phyloP scores from a whole-genome alignment of 1,140 invertebrate species.

The Zaprionus africanus region DNA sequence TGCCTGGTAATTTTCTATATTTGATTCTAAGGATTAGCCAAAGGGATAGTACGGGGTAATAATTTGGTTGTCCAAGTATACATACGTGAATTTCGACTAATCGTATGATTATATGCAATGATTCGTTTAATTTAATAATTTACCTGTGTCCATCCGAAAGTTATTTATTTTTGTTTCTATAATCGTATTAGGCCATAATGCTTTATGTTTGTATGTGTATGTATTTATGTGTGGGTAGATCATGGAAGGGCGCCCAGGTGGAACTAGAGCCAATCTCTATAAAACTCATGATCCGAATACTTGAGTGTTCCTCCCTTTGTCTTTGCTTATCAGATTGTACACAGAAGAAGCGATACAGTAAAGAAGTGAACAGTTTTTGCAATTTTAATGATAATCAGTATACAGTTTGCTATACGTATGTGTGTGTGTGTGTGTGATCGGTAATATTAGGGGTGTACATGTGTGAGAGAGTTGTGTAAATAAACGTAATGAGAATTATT shows the following conservation, averaged over 20 bases:
- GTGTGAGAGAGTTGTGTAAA: slow-evolving; percentile 36
- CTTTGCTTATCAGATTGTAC: neutral
- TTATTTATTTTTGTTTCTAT: slow-evolving; percentile 32
- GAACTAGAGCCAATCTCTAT: neutral
- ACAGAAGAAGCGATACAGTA: neutral
- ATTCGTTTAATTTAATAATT: slow-evolving; percentile 36
- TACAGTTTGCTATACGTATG: slow-evolving; percentile 48
- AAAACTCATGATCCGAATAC: neutral
- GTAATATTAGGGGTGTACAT: slow-evolving; percentile 37
- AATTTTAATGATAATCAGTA: slow-evolving; percentile 51
- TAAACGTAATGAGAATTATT: slow-evolving; percentile 74
- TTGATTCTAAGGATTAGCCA: slow-evolving; percentile 52
- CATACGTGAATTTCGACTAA: slow-evolving; percentile 40
- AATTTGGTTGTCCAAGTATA: slow-evolving; percentile 36
- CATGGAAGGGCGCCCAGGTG: neutral
- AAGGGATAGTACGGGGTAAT: slow-evolving; percentile 35
- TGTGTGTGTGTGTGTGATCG: slow-evolving; percentile 11
- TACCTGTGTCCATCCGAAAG: slow-evolving; percentile 61
- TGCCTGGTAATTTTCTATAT: slow-evolving; percentile 46
- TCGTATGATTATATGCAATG: slow-evolving; percentile 53
- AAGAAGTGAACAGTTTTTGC: slow-evolving; percentile 30
- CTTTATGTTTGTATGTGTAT: slow-evolving; percentile 5
- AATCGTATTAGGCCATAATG: slow-evolving; percentile 24
- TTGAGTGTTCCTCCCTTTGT: neutral
- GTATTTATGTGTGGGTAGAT: slow-evolving; percentile 2